Conservation (phyloP, 2,113 vertebrate genomes). For the Pelvicachromis taeniatus region DNA sequence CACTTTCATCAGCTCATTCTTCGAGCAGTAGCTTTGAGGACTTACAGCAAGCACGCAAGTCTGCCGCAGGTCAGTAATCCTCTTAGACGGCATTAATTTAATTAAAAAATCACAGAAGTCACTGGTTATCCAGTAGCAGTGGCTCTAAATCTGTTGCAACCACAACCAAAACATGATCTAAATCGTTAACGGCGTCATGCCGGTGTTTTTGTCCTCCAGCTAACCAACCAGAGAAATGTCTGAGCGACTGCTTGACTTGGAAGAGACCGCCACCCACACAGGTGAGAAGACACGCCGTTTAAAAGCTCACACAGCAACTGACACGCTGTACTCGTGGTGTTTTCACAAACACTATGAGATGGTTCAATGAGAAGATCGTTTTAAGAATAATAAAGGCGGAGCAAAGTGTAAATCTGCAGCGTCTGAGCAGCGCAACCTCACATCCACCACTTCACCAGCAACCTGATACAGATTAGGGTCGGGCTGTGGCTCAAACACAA, state of each 20-base stretch:
- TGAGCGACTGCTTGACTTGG: conserved; percentile 75
- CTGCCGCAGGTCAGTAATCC: conserved; percentile 70
- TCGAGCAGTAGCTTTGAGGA: neutral
- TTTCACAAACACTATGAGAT: neutral
- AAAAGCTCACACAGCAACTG: neutral
- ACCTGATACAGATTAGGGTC: neutral
- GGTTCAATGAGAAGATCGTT: neutral
- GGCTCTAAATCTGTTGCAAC: neutral
- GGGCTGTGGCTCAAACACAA: neutral
- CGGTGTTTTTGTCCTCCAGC: neutral
- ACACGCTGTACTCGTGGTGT: neutral
- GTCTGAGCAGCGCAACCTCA: neutral
- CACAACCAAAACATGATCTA: neutral
- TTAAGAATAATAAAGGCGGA: neutral
- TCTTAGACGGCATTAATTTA: conserved; percentile 68
- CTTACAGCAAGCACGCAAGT: conserved; percentile 50
- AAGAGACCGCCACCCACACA: conserved; percentile 84
- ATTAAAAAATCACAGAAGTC: conserved; percentile 35
- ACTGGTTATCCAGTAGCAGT: neutral
- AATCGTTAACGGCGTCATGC: accelerated
- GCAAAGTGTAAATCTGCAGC: neutral
- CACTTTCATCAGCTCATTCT: neutral
- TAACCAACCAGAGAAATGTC: conserved; percentile 52
- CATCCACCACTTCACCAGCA: accelerated
- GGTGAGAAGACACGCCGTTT: conserved; percentile 67